phyloP scores from a whole-genome alignment of 2,888 invertebrate species.

The Phrixothrix hirtus region DNA sequence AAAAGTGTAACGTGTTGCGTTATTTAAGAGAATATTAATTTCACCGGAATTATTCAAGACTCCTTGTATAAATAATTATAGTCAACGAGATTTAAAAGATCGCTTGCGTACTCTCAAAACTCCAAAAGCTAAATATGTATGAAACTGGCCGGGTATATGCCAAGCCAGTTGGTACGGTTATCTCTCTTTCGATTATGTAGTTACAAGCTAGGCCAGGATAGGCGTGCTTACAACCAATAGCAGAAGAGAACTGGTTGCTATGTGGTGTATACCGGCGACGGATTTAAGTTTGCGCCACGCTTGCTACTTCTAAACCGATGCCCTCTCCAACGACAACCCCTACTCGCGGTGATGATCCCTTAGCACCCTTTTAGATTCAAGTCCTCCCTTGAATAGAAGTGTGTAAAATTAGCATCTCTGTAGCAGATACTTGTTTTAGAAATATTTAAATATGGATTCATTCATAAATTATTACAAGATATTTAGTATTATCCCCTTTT shows the following conservation, averaged over 20 bases:
- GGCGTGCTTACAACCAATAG: constrained; percentile 41
- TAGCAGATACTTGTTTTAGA: no score
- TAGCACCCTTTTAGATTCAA: constrained; percentile 19
- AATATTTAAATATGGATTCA: no score
- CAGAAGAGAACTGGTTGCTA: constrained; percentile 40
- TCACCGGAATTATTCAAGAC: no score
- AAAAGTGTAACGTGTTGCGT: no score
- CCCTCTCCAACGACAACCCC: constrained; percentile 25
- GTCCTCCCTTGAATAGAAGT: no score
- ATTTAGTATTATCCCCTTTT: no score
- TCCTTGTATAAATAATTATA: no score
- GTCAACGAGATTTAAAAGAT: no score
- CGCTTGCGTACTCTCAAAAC: no score
- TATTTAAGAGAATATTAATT: no score
- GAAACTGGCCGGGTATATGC: constrained; percentile 35
- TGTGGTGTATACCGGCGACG: constrained; percentile 33
- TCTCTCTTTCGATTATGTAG: constrained; percentile 45
- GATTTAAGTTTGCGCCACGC: constrained; percentile 20
- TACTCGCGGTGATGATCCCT: constrained; percentile 22
- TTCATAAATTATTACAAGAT: no score
- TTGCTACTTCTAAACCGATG: constrained; percentile 13
- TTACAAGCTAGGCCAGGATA: constrained; percentile 41
- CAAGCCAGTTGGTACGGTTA: constrained; percentile 39
- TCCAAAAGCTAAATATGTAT: constrained; percentile 30
- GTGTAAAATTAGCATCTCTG: no score